Base-by-base conservation (phyloP, 2,888 invertebrate species). In the Dicyrtomina minuta region DNA sequence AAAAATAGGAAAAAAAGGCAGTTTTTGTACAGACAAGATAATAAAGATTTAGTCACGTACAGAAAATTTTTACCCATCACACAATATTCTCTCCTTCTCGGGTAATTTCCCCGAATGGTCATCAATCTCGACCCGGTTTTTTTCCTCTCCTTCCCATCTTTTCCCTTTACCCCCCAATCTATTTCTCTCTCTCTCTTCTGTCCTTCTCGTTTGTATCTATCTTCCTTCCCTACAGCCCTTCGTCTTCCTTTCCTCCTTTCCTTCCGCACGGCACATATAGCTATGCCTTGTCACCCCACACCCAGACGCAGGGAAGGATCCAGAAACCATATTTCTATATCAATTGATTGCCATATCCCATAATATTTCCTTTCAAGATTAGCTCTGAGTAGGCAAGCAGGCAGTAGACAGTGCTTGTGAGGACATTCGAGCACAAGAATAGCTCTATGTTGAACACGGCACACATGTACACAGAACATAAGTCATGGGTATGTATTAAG, bases 51-150 rank as follows among this genome's bases (percentile, higher is more conserved):
- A 67, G 67, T 67, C 67, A 67, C 67, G 67, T 67, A 67, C 67
- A 67, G 67, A 58, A 49, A 67, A 67, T 67, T 67, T 67, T 67
- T 67, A 67, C 67, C 67, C 67, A 67, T 67, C 67, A 67, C 67
- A 67, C 67, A 67, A 67, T 67, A 67, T 67, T 67, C 67, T 67
- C 67, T 66, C 66, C 66, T 66, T 66, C 67, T 67, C 59, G 67
- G 68, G 68, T 68, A 68, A 68, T 68, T 68, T 68, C 68, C 68
- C 68, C 68, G 68, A 68, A 68, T 68, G 68, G 68, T 62, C 68
- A 68, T 68, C 68, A 68, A 68, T 68, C 68, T 68, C 68, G 68
- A 68, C 67, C 67, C 67, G 67, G 67, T 67, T 67, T 67, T 66
- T 60, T 60, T 26, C 62, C 22, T 60, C 46, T 55, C 20, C 44